These are phyloP conservation scores for Cardinalis cardinalis DNA, from an alignment of 2,113 vertebrate genomes.

Conservation along the genomic window DNA sequence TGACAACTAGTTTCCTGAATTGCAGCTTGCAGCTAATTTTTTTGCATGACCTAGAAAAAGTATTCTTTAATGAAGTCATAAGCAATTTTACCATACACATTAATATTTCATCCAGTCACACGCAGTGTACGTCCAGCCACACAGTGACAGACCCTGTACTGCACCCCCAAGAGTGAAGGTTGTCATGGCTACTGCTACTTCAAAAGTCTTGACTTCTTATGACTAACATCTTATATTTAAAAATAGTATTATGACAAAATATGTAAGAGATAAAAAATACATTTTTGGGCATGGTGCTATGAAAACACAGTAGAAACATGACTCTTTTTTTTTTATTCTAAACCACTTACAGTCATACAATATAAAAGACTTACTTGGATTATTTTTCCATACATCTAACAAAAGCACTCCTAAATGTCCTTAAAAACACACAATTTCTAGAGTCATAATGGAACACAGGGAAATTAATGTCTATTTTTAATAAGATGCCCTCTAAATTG, in stretches of 20 bases:
- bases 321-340: not conserved
- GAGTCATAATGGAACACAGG: not conserved
- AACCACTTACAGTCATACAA: not conserved
- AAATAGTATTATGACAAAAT: constrained; percentile 2
- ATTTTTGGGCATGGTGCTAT: not conserved
- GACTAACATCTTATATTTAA: not conserved
- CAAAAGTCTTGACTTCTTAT: not conserved
- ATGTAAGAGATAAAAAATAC: not conserved
- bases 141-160: not conserved
- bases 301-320: not conserved
- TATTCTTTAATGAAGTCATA: not conserved
- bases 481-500: not conserved
- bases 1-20: not conserved
- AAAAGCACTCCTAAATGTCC: not conserved
- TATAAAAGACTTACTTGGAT: not conserved
- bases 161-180: not conserved
- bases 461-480: not conserved
- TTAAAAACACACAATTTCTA: not conserved
- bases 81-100: not conserved
- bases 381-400: not conserved
- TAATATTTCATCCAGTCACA: not conserved
- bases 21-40: not conserved
- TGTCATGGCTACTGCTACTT: constrained; percentile 13
- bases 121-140: not conserved
- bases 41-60: not conserved